A percentile compares a stretch with the other conserved stretches of the same genome.
Conservation (phyloP, 2,888 invertebrate species). For the Sthenelais limicola region DNA sequence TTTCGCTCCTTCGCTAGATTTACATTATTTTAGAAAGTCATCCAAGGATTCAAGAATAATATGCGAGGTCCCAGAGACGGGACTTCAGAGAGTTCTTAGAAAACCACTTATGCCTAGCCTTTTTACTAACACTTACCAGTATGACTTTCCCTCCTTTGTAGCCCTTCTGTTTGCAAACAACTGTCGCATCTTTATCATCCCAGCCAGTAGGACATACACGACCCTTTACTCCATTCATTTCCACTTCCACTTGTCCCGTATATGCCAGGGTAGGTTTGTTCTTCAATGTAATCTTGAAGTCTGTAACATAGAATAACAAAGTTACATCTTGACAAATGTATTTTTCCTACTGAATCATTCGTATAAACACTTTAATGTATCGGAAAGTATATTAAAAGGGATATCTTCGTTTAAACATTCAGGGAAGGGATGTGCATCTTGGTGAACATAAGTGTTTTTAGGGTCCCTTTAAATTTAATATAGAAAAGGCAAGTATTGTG, state of each 20-base stretch:
- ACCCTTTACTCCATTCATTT: constrained; percentile 3
- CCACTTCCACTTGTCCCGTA: constrained; percentile 9
- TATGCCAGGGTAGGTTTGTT: neutral
- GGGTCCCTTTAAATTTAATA: too few species aligned
- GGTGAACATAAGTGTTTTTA: too few species aligned
- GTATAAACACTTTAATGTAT: neutral
- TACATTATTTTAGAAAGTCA: too few species aligned
- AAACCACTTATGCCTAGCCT: too few species aligned
- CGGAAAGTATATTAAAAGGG: too few species aligned
- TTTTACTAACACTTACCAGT: constrained; percentile 45
- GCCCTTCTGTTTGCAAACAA: constrained; percentile 29
- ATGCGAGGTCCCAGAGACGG: too few species aligned
- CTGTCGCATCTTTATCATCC: constrained; percentile 41
- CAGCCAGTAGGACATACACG: constrained; percentile 37
- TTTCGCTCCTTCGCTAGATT: too few species aligned
- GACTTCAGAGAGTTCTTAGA: too few species aligned
- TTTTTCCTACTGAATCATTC: neutral
- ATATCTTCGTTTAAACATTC: too few species aligned
- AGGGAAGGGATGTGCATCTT: too few species aligned
- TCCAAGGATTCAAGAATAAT: too few species aligned
- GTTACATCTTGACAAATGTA: neutral
- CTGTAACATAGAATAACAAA: constrained; percentile 33
- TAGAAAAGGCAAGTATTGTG: too few species aligned
- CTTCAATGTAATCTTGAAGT: neutral
- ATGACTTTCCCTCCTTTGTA: constrained; percentile 75